Base-by-base conservation (phyloP, 2,888 invertebrate species). In the Trichacis sp. region DNA sequence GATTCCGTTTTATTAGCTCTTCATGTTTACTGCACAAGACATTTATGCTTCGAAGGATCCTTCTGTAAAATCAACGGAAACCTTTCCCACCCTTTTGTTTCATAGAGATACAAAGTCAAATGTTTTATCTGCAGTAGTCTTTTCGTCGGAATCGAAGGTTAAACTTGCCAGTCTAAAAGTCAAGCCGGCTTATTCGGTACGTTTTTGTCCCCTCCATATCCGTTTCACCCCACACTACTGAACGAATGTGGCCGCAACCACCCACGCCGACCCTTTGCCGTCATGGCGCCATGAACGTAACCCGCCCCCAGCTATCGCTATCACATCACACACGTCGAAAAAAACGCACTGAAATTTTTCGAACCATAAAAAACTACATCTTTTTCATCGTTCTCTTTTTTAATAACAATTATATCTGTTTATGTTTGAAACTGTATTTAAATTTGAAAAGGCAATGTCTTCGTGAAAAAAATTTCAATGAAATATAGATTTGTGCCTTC, bases 121-220 rank as follows among this genome's bases (percentile, higher is more conserved):
- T 51, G 58, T 64, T 55, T 49, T 24, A 55, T 47, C 51, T 33
- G 42, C 30, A 51, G 51, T 60, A 58, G 58, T 59, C 64, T 55
- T 64, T 59, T 56, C 64, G 64, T 60, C 64, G 56, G 38, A 48
- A 43, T 43, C 60, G 52, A 64, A 60, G 60, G 65, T 65, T 65
- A 65, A 65, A 60, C 56, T 46, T 45, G 48, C 40, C 49, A 50
- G 55, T 53, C 20, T 49, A 65, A 65, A 65, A 65, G 65, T 61
- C 65, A 65, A 61, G 57, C 60, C 29, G 55, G 60, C 65, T 65
- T 65, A 65, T 65, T 61, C 49, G 60, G 56, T 56, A 24, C 48
- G 30, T 64, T 64, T 60, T 60, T 60, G 52, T 60, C 60, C 65
- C 65, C 65, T 48, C 64, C 45, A 51, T 14, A 20, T 49, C 46